Conservation (phyloP, 2,888 invertebrate species). For the Balanococcus diminutus region DNA sequence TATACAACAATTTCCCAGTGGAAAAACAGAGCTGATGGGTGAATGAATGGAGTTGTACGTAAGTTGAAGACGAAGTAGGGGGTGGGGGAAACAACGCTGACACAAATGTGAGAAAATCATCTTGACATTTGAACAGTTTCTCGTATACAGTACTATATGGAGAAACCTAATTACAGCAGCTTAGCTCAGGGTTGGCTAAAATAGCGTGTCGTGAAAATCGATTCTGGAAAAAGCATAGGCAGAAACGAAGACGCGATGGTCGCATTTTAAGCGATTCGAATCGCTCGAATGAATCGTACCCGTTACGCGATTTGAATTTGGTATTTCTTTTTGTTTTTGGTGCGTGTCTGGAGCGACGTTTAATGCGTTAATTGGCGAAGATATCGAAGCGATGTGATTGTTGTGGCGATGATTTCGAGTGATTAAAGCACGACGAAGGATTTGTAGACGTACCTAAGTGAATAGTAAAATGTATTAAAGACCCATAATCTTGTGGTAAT, state of each 20-base stretch:
- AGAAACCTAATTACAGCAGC: constrained; percentile 1
- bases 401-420: background rate
- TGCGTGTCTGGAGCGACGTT: background rate
- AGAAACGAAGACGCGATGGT: constrained; percentile 5
- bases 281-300: background rate
- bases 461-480: background rate
- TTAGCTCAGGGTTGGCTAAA: constrained; percentile 4
- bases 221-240: background rate
- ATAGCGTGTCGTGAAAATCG: constrained; percentile 16
- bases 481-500: background rate
- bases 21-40: background rate
- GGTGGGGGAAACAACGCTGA: background rate
- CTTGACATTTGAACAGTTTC: constrained; percentile 18
- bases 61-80: background rate
- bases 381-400: background rate
- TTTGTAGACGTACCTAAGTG: too few species aligned
- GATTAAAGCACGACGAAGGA: background rate
- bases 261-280: constrained; percentile 5
- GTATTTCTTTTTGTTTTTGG: background rate
- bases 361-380: constrained; percentile 5
- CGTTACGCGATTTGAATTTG: background rate
- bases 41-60: background rate
- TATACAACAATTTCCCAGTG: background rate
- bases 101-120: constrained; percentile 22
- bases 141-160: background rate